A percentile compares a stretch with the other conserved stretches of the same genome.
These are phyloP conservation scores for Lates calcarifer DNA, from an alignment of 2,113 vertebrate species.

Conservation along the genomic window DNA sequence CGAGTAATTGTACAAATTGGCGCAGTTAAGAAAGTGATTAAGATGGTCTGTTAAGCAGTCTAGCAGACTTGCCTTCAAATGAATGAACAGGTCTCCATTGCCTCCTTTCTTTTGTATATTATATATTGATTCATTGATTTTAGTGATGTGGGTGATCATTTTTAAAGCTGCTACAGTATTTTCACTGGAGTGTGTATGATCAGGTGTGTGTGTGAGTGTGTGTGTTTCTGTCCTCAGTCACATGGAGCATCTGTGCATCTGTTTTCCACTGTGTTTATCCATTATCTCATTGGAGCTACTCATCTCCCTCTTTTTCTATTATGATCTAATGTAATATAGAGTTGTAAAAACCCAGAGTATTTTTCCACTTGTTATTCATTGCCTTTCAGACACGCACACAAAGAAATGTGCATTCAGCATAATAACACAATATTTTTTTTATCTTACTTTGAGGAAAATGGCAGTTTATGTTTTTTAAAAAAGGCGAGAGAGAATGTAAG, in stretches of 20 bases:
- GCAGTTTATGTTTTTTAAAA: background rate
- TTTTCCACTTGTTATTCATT: background rate
- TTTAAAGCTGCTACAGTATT: background rate
- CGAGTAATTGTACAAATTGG: background rate
- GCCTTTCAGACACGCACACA: background rate
- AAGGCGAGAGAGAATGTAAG: background rate
- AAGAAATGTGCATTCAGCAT: background rate
- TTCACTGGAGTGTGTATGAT: background rate
- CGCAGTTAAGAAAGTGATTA: background rate
- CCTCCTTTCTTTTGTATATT: background rate
- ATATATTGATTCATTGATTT: background rate
- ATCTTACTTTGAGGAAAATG: background rate
- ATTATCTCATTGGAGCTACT: slow-evolving; percentile 12
- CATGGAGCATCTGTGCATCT: slow-evolving; percentile 20
- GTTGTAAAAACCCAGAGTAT: background rate
- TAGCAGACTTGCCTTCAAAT: background rate
- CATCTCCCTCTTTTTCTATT: background rate
- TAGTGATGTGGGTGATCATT: background rate
- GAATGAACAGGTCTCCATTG: background rate
- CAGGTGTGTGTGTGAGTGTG: background rate
- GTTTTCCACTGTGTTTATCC: slow-evolving; percentile 33
- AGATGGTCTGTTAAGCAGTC: background rate
- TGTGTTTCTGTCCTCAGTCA: slow-evolving; percentile 8
- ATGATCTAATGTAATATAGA: slow-evolving; percentile 2
- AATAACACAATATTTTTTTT: background rate